Percentiles rank a stretch among this genome's conserved stretches.
These are phyloP conservation scores for Pseudococcus longispinus DNA, from an alignment of 2,888 invertebrate genomes.

Conservation along the genomic window DNA sequence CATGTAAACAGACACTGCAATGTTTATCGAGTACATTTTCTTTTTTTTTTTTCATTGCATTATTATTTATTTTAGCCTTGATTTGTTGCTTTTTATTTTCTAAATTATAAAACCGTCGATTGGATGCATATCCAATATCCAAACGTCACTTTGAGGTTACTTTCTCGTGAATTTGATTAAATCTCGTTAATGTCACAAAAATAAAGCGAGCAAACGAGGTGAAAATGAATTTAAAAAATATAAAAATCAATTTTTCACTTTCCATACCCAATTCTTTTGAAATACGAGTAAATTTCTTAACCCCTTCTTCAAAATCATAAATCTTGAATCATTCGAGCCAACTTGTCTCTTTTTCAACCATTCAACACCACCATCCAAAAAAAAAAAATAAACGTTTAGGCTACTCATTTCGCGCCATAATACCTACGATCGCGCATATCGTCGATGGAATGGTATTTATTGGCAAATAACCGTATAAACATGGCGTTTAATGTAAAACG, in stretches of 20 bases:
- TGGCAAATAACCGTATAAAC: conserved; percentile 51
- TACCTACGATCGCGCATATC: neutral
- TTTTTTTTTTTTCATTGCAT: neutral
- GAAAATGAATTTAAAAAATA: too few relatives aligned
- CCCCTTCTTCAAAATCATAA: too few relatives aligned
- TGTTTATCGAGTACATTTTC: neutral
- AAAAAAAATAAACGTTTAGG: neutral
- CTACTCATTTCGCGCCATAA: neutral
- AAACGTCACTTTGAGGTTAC: neutral
- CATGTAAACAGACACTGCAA: neutral
- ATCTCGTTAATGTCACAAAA: neutral
- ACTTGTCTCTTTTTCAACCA: too few relatives aligned
- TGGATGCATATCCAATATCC: neutral
- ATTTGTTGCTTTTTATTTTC: neutral
- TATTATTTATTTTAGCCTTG: neutral
- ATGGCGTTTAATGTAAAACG: conserved; percentile 50
- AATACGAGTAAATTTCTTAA: too few relatives aligned
- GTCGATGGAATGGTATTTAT: conserved; percentile 14
- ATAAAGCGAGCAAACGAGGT: neutral
- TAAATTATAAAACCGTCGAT: neutral
- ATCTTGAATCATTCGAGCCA: too few relatives aligned
- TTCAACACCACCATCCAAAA: neutral
- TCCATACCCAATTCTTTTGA: too few relatives aligned
- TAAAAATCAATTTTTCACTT: too few relatives aligned
- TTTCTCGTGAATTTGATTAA: neutral